phyloP scores from a whole-genome alignment of 2,113 vertebrate genomes.

The Pseudorhombus dupliciocellatus region DNA sequence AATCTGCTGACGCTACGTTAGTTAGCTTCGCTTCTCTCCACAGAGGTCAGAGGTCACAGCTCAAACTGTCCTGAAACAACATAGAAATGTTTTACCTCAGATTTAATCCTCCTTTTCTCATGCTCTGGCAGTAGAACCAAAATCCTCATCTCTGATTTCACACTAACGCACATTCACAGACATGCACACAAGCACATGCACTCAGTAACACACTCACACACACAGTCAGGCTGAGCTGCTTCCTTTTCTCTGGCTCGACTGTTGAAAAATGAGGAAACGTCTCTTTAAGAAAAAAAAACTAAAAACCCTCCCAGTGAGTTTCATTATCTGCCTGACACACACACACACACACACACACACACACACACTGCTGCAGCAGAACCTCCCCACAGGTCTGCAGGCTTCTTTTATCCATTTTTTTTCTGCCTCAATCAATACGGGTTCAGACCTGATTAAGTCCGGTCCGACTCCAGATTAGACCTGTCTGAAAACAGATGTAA shows the following conservation, averaged over 20 bases:
- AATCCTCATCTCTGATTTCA: constrained; percentile 76
- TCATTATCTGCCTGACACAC: constrained; percentile 34
- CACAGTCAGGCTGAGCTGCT: constrained; percentile 22
- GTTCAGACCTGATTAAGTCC: neutral
- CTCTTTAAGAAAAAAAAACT: constrained; percentile 59
- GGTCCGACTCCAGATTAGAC: neutral
- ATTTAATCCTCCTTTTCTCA: constrained; percentile 79
- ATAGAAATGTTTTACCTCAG: constrained; percentile 70
- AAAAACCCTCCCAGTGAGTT: constrained; percentile 45
- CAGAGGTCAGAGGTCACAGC: constrained; percentile 10
- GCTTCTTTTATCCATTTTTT: neutral
- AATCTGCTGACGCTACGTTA: no score
- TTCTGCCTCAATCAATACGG: neutral
- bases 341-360: constrained; percentile 39
- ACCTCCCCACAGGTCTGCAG: neutral
- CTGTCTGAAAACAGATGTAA: no score
- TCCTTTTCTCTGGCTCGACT: constrained; percentile 65
- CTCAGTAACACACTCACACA: constrained; percentile 15
- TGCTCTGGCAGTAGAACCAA: constrained; percentile 79
- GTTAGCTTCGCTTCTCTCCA: no score
- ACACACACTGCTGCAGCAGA: neutral
- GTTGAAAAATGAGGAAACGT: constrained; percentile 80
- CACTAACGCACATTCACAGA: neutral
- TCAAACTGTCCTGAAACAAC: constrained; percentile 7
- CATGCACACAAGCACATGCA: neutral